Evolutionary conservation across 1,140 invertebrate species (phyloP).

Genomic region (Drosophila kohkoa): DNA sequence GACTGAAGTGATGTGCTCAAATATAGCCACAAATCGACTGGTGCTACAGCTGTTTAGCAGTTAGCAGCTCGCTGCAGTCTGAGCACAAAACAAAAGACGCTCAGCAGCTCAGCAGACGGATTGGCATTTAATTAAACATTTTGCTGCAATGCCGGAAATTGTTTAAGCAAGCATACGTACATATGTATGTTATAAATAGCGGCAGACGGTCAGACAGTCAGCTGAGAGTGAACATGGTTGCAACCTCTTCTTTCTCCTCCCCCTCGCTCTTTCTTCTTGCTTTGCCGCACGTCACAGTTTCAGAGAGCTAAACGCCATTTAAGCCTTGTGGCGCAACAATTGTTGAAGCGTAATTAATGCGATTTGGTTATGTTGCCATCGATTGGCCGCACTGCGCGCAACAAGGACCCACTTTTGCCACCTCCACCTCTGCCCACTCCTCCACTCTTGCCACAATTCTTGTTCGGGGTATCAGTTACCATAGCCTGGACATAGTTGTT

Average conservation of each 20-base stretch:
- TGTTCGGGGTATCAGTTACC: neutral
- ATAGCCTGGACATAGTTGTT: slow-evolving; percentile 18
- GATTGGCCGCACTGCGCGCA: slow-evolving; percentile 54
- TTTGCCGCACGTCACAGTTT: slow-evolving; percentile 30
- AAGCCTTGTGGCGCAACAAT: slow-evolving; percentile 82
- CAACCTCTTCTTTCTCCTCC: neutral
- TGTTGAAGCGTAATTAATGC: slow-evolving; percentile 80
- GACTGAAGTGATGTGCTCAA: slow-evolving; percentile 45
- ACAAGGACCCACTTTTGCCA: neutral
- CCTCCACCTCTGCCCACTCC: neutral
- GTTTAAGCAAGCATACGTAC: slow-evolving; percentile 45
- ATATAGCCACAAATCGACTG: slow-evolving; percentile 60
- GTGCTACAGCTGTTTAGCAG: neutral
- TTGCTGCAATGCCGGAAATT: slow-evolving; percentile 72
- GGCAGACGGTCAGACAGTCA: neutral
- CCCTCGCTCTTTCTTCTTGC: neutral
- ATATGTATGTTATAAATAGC: slow-evolving; percentile 26
- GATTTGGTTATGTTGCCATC: slow-evolving; percentile 79
- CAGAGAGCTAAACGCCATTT: slow-evolving; percentile 68
- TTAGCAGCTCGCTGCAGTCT: slow-evolving; percentile 21
- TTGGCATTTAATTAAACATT: slow-evolving; percentile 76
- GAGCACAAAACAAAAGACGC: slow-evolving; percentile 6
- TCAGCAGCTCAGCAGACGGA: neutral
- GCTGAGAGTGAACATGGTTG: neutral
- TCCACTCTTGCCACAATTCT: neutral